Evolutionary conservation across 2,113 vertebrate genomes (phyloP), one percentile per base, ranked within the genome.

Genomic region (Mungos mungo): DNA sequence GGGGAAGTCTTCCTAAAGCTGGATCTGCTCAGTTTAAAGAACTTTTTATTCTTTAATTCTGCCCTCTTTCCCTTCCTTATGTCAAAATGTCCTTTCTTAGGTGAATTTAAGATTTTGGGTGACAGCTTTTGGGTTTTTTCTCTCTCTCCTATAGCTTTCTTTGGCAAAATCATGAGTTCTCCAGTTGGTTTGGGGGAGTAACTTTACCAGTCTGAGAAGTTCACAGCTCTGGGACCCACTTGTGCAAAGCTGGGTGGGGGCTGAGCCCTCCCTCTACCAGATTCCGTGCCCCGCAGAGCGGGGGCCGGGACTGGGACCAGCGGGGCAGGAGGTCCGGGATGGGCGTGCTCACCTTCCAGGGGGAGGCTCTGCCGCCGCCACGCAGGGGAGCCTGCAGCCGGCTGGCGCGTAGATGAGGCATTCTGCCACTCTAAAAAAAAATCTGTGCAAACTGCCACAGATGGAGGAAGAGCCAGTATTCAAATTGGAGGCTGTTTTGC

Each of bases 401-500:
- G 98, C 83, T 95, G 97, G 89, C 77, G 9, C 50, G 0, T 33
- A 23, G 33, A 74, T 6, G 86, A 94, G 77, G 77, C 95, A 11
- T 94, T 79, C 80, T 93, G 96, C 89, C 88, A 66, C 82, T 65
- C 91, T 74, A 10, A 91, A 93, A 94, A 79, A 68, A 95, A 84
- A 81, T 91, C 95, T 33, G 86, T 91, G 96, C 74, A 50, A 91
- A 83, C 96, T 74, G 89, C 87, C 92, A 72, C 98, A 98, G 98
- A 98, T 97, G 98, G 72, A 96, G 86, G 90, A 91, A 89, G 89
- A 97, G 96, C 87, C 91, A 5, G 13, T 63, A 91, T 96, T 96
- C 95, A 96, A 86, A 97, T 77, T 25, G 96, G 82, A 96, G 93
- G 86, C 97, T 97, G 96, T 95, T 97, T 93, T 81, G 92, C 95